Evolutionary conservation across 2,888 invertebrate species (phyloP).

Genomic region (Adineta ricciae): DNA sequence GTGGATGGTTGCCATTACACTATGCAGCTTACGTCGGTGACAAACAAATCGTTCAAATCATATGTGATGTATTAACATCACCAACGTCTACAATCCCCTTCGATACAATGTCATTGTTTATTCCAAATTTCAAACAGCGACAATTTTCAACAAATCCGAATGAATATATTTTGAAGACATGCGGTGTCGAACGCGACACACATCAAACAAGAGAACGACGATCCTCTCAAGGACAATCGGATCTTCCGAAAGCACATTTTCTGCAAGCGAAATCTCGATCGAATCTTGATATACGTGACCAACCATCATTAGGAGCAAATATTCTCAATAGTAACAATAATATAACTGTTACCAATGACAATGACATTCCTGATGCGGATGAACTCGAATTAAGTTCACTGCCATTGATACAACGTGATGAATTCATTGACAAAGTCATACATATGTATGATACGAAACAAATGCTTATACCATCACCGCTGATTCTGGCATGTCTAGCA

Average conservation of each 20-base stretch:
- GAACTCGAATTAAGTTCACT: not conserved
- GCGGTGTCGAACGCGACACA: not conserved
- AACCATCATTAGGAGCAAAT: not conserved
- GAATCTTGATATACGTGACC: not conserved
- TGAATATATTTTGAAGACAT: not conserved
- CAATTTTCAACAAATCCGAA: not conserved
- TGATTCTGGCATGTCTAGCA: not conserved
- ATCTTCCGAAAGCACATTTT: not conserved
- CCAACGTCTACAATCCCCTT: not conserved
- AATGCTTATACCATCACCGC: not conserved
- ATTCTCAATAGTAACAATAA: not conserved
- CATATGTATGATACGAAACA: not conserved
- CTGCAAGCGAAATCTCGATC: not conserved
- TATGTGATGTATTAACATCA: not conserved
- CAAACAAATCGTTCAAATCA: not conserved
- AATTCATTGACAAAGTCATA: conserved; percentile 8
- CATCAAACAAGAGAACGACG: not conserved
- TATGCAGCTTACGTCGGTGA: conserved; percentile 7
- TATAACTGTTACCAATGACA: not conserved
- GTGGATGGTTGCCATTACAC: conserved; percentile 19
- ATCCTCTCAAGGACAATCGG: not conserved
- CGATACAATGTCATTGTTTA: not conserved
- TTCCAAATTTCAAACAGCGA: not conserved
- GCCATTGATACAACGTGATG: not conserved
- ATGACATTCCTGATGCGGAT: not conserved